phyloP scores from a whole-genome alignment of 2,888 invertebrate genomes.

The Philonicus albiceps region DNA sequence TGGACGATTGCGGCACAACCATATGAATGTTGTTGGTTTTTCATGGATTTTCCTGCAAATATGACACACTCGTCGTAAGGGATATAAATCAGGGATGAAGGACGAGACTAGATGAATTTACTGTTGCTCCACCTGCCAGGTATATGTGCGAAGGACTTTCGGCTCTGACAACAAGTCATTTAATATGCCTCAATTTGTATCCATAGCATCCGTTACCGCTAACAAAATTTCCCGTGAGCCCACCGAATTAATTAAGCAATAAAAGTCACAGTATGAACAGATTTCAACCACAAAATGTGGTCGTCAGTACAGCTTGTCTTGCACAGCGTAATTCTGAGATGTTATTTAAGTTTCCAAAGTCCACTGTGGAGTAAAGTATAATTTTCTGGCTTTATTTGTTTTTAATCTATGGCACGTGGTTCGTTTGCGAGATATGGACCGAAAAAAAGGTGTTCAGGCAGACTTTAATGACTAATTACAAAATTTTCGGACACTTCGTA shows the following conservation, averaged over 20 bases:
- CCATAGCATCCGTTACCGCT: neutral
- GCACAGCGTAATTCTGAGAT: neutral
- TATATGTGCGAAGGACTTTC: neutral
- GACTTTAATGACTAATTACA: neutral
- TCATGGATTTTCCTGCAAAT: neutral
- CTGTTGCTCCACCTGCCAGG: neutral
- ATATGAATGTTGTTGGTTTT: neutral
- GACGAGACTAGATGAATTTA: neutral
- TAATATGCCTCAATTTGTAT: neutral
- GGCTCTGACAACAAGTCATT: neutral
- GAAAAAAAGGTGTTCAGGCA: neutral
- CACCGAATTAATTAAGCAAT: neutral
- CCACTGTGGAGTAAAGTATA: neutral
- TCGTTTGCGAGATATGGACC: neutral
- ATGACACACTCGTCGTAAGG: neutral
- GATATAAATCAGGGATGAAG: neutral
- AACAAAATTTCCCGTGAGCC: neutral
- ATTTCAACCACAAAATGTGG: neutral
- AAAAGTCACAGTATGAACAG: neutral
- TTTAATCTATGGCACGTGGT: neutral
- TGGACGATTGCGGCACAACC: neutral
- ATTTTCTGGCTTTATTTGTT: neutral
- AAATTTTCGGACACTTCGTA: neutral
- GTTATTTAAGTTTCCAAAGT: neutral
- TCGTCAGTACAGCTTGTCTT: neutral